Percentiles rank a stretch among this genome's conserved stretches.
These are phyloP conservation scores for Casuarius casuarius DNA, from an alignment of 2,113 vertebrate species.

Conservation along the genomic window DNA sequence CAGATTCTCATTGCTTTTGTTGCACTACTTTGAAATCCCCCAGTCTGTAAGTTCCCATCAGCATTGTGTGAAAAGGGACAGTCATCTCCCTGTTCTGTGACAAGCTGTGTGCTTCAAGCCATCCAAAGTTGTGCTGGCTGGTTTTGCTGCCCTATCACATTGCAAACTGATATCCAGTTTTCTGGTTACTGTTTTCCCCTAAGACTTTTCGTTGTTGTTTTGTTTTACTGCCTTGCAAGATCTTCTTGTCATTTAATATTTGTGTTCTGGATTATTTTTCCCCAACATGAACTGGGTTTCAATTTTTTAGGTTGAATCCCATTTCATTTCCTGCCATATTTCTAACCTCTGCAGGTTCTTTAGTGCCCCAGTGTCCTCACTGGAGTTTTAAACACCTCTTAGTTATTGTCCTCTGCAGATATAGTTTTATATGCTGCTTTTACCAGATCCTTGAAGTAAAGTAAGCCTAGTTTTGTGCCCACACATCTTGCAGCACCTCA, in stretches of 20 bases:
- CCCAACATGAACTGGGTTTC: neutral
- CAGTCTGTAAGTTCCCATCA: neutral
- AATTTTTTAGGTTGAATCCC: neutral
- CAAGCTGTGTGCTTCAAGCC: neutral
- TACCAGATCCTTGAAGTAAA: neutral
- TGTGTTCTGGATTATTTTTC: constrained; percentile 4
- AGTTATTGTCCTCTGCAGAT: neutral
- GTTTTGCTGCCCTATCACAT: neutral
- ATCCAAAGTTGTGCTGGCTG: neutral
- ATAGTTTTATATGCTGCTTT: neutral
- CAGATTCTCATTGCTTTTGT: neutral
- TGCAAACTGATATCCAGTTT: neutral
- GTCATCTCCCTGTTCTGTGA: neutral
- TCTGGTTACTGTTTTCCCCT: neutral
- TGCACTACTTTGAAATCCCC: neutral
- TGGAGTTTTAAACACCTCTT: neutral
- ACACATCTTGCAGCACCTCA: neutral
- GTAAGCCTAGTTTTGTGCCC: neutral
- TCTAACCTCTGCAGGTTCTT: constrained; percentile 27
- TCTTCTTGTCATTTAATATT: neutral
- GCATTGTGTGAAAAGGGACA: neutral
- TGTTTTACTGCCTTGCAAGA: neutral
- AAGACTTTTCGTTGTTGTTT: neutral
- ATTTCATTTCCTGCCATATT: constrained; percentile 22
- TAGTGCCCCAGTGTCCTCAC: neutral